Evolutionary conservation across 2,888 invertebrate species (phyloP).

Genomic region (Perizoma affinitatum): DNA sequence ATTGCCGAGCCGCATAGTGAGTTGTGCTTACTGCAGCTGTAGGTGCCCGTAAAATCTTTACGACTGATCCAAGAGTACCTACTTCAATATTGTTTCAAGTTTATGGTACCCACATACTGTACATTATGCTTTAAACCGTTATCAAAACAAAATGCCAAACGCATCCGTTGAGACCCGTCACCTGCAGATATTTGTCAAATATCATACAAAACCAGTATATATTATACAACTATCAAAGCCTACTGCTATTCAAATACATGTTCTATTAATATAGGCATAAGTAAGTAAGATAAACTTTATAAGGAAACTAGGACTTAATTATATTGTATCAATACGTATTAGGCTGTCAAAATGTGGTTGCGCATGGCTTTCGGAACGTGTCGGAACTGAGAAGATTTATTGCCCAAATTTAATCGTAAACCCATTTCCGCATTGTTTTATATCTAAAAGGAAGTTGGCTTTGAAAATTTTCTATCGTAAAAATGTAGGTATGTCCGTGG

Average conservation of each 20-base stretch:
- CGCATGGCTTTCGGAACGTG: constrained; percentile 57
- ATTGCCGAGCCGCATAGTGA: no score
- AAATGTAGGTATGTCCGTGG: background rate
- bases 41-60: background rate
- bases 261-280: constrained; percentile 38
- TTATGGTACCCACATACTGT: constrained; percentile 60
- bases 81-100: constrained; percentile 39
- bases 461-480: background rate
- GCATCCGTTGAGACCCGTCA: constrained; percentile 75
- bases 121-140: constrained; percentile 57
- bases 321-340: constrained; percentile 74
- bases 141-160: constrained; percentile 80
- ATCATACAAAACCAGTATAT: constrained; percentile 58
- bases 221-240: constrained; percentile 33
- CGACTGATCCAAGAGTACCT: constrained; percentile 7
- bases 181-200: constrained; percentile 83
- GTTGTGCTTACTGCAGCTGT: no score
- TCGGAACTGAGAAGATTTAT: constrained; percentile 69
- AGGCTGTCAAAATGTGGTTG: constrained; percentile 69
- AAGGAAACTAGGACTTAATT: constrained; percentile 38
- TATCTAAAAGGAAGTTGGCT: constrained; percentile 25
- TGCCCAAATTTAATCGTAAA: constrained; percentile 66
- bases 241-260: constrained; percentile 38
- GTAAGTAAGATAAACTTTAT: constrained; percentile 12
- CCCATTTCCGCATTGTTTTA: constrained; percentile 48